Conservation (phyloP, 2,888 invertebrate genomes). For the Drosophila ustulata region DNA sequence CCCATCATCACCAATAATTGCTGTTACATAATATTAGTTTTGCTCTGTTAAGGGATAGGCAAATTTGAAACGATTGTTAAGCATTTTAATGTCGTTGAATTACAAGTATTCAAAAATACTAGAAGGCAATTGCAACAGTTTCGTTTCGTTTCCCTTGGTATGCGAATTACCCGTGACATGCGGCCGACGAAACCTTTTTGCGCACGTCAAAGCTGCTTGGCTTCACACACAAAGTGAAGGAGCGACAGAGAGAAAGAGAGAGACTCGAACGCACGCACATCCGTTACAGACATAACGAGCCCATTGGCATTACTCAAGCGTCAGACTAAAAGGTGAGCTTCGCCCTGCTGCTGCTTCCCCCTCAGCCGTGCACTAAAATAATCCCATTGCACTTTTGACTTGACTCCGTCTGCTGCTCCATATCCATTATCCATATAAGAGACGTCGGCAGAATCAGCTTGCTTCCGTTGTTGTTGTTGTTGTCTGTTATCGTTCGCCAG, state of each 20-base stretch:
- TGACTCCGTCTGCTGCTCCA: constrained; percentile 56
- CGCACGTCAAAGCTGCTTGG: constrained; percentile 46
- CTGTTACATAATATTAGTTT: too few species aligned
- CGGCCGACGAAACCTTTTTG: constrained; percentile 48
- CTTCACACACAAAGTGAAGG: constrained; percentile 7
- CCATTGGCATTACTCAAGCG: constrained; percentile 47
- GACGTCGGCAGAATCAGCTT: constrained; percentile 30
- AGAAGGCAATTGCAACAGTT: neutral
- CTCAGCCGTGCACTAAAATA: constrained; percentile 29
- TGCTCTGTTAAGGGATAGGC: too few species aligned
- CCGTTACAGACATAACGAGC: constrained; percentile 59
- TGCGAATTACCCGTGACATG: neutral
- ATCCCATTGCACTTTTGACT: constrained; percentile 70
- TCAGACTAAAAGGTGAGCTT: constrained; percentile 20
- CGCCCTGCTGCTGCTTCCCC: neutral
- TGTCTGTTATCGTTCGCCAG: constrained; percentile 36
- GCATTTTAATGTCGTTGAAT: neutral
- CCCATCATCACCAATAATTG: too few species aligned
- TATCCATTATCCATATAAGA: constrained; percentile 30
- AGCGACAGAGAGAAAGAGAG: neutral
- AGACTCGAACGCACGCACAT: constrained; percentile 40
- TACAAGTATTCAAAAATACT: neutral
- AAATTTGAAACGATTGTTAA: too few species aligned
- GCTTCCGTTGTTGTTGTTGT: constrained; percentile 52
- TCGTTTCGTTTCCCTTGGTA: neutral